Evolutionary conservation across 2,888 invertebrate species (phyloP).

Genomic region (Parasteatoda lunata): DNA sequence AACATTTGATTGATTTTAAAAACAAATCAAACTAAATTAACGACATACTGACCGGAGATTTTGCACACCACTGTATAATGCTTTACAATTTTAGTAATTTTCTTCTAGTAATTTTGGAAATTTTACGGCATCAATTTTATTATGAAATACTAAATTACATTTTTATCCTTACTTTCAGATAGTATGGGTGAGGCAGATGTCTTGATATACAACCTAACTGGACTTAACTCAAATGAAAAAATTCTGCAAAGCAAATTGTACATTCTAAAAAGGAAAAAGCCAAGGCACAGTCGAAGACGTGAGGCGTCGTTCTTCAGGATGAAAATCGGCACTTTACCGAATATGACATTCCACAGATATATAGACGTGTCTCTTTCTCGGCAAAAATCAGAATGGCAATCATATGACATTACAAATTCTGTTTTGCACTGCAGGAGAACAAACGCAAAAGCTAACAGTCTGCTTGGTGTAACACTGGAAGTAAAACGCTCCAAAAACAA

Average conservation of each 20-base stretch:
- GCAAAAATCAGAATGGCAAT: conserved; percentile 74
- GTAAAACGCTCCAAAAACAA: conserved; percentile 71
- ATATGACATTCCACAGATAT: conserved; percentile 31
- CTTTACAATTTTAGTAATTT: no score
- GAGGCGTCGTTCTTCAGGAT: conserved; percentile 30
- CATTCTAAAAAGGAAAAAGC: conserved; percentile 40
- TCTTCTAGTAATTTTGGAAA: no score
- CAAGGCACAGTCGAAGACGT: conserved; percentile 19
- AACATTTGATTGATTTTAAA: no score
- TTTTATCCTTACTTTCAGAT: conserved; percentile 34
- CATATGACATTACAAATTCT: conserved; percentile 73
- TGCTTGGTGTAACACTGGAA: conserved; percentile 73
- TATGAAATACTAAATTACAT: no score
- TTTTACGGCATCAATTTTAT: no score
- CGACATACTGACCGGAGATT: no score
- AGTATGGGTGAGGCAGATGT: conserved; percentile 35
- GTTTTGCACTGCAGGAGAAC: conserved; percentile 72
- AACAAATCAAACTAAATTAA: no score
- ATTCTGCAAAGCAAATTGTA: conserved; percentile 54
- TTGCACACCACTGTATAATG: no score
- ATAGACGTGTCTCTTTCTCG: conserved; percentile 37
- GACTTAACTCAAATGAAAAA: conserved; percentile 43
- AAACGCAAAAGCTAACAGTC: conserved; percentile 70
- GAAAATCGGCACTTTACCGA: conserved; percentile 41
- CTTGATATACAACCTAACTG: conserved; percentile 57